Evolutionary conservation across 2,113 vertebrate genomes (phyloP).

Genomic region (Patagioenas fasciata): DNA sequence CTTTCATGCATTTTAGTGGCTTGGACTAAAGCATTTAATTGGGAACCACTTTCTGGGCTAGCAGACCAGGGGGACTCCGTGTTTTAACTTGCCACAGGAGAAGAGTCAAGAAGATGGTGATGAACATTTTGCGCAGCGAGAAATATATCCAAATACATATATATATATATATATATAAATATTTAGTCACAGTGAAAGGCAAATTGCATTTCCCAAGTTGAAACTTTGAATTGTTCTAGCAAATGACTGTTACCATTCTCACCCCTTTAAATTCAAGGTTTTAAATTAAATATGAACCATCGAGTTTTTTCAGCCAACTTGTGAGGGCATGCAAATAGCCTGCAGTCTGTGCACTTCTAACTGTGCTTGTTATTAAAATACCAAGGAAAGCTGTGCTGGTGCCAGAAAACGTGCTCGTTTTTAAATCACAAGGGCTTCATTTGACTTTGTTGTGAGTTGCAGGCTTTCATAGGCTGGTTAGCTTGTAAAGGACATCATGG

Average conservation of each 20-base stretch:
- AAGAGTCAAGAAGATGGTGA: not conserved
- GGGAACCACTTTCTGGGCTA: not conserved
- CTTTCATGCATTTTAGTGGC: not conserved
- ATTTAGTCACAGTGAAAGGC: not conserved
- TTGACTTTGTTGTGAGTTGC: not conserved
- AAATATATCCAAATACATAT: not conserved
- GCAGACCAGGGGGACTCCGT: fast-evolving
- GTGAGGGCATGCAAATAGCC: not conserved
- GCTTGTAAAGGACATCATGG: not conserved
- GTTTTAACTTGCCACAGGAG: not conserved
- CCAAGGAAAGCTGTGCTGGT: not conserved
- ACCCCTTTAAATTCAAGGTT: not conserved
- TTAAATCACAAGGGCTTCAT: not conserved
- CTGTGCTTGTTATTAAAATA: not conserved
- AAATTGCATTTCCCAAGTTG: not conserved
- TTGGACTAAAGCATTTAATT: not conserved
- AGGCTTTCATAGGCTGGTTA: not conserved
- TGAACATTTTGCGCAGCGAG: not conserved
- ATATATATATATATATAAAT: not conserved
- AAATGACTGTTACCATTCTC: not conserved
- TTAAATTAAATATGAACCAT: not conserved
- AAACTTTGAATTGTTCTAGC: not conserved
- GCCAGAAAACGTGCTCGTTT: not conserved
- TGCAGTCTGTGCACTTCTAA: fast-evolving
- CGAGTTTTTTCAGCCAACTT: not conserved